These are phyloP conservation scores for Eulithis prunata DNA, from an alignment of 2,888 invertebrate genomes.

Conservation along the genomic window DNA sequence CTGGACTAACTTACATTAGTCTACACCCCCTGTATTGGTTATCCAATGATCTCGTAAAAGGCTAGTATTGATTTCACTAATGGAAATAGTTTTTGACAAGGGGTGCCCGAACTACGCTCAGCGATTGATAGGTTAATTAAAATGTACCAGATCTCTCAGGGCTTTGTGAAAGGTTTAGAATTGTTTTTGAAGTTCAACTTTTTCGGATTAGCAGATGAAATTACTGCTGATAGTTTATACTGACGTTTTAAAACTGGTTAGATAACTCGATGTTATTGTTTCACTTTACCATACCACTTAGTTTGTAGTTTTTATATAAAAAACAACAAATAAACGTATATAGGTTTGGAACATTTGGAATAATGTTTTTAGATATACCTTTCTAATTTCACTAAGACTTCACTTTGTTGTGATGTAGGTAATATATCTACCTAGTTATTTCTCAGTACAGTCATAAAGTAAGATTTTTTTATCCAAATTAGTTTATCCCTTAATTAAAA, in stretches of 20 bases:
- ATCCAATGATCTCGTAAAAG: conserved; percentile 33
- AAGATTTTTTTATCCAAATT: too few species aligned
- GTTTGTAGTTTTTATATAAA: too few species aligned
- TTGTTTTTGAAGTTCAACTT: conserved; percentile 9
- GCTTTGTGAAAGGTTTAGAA: conserved; percentile 7
- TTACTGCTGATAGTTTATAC: not conserved
- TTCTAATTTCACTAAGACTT: too few species aligned
- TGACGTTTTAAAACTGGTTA: not conserved
- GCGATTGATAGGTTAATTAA: conserved; percentile 25
- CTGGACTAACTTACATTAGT: not conserved
- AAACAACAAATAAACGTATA: too few species aligned
- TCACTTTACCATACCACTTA: too few species aligned
- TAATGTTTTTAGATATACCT: too few species aligned
- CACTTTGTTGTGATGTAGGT: too few species aligned
- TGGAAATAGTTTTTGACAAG: conserved; percentile 41
- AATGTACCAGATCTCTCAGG: conserved; percentile 8
- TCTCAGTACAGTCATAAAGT: too few species aligned
- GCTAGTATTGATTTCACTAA: conserved; percentile 37
- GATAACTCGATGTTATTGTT: too few species aligned
- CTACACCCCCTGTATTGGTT: conserved; percentile 23
- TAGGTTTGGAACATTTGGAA: too few species aligned
- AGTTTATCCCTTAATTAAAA: too few species aligned
- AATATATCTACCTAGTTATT: too few species aligned
- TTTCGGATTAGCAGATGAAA: not conserved
- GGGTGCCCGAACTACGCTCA: conserved; percentile 9